A percentile compares a stretch with the other conserved stretches of the same genome.
Conservation (phyloP, 2,888 invertebrate species). For the Corythucha ciliata region DNA sequence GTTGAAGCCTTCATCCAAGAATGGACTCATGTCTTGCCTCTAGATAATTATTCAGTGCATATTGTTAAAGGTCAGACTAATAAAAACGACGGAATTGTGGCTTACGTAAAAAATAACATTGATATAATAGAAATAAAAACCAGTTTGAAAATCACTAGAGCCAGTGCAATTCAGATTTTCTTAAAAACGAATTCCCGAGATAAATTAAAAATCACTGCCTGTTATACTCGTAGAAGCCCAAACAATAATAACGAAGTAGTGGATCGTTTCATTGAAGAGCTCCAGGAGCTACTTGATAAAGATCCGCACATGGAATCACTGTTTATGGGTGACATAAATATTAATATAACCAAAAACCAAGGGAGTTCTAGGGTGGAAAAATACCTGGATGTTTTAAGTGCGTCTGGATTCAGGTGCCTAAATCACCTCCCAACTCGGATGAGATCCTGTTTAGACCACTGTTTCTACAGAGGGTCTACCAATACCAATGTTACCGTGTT, state of each 20-base stretch:
- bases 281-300: background rate
- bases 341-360: background rate
- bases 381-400: constrained; percentile 2
- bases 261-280: background rate
- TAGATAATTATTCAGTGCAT: too few species aligned
- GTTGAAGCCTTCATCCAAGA: too few species aligned
- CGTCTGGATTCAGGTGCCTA: background rate
- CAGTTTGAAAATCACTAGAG: too few species aligned
- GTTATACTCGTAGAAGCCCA: background rate
- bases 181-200: too few species aligned
- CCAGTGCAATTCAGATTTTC: too few species aligned
- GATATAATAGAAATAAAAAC: too few species aligned
- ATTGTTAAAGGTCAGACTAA: too few species aligned
- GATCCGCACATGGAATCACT: background rate
- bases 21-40: too few species aligned
- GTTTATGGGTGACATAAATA: constrained; percentile 2
- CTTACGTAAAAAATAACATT: too few species aligned
- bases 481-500: background rate
- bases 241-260: background rate
- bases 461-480: constrained; percentile 3
- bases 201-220: constrained; percentile 15
- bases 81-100: too few species aligned
- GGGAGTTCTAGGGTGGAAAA: background rate
- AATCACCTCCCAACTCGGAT: constrained; percentile 4
- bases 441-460: constrained; percentile 8